A percentile compares a stretch with the other conserved stretches of the same genome.
phyloP scores from a whole-genome alignment of 2,888 invertebrate species.

The Azorinus chamasolen region DNA sequence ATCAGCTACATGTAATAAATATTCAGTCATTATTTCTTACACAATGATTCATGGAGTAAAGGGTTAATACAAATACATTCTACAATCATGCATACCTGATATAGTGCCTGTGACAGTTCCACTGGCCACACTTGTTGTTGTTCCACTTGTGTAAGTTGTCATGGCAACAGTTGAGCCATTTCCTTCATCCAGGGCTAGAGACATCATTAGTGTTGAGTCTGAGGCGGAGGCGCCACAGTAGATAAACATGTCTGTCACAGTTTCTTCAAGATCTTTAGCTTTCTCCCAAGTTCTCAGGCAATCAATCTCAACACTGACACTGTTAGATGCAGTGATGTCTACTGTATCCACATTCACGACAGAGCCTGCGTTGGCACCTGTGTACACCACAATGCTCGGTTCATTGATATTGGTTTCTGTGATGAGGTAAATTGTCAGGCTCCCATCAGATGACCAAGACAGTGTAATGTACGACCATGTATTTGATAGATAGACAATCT shows the following conservation, averaged over 20 bases:
- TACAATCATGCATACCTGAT: conserved; percentile 18
- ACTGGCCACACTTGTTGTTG: conserved; percentile 5
- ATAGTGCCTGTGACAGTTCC: conserved; percentile 16
- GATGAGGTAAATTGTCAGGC: conserved; percentile 42
- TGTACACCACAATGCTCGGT: conserved; percentile 1
- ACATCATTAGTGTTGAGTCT: conserved; percentile 48
- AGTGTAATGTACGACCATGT: conserved; percentile 53
- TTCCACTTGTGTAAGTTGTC: conserved; percentile 24
- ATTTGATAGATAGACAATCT: conserved; percentile 21
- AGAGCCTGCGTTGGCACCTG: conserved; percentile 23
- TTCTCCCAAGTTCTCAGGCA: conserved; percentile 66
- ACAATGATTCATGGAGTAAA: no score
- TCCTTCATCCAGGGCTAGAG: conserved; percentile 70
- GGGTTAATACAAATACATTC: no score
- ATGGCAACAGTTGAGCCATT: conserved; percentile 48
- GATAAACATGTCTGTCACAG: conserved; percentile 47
- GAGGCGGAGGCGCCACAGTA: conserved; percentile 41
- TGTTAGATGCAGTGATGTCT: conserved; percentile 22
- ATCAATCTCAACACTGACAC: conserved; percentile 60
- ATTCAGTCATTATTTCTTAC: no score
- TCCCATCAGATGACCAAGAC: conserved; percentile 43
- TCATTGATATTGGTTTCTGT: conserved; percentile 7
- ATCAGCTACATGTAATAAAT: no score
- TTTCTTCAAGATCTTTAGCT: conserved; percentile 48
- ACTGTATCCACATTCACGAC: not conserved